Evolutionary conservation across 1,140 invertebrate genomes (phyloP).

Genomic region (Drosophila ficusphila): DNA sequence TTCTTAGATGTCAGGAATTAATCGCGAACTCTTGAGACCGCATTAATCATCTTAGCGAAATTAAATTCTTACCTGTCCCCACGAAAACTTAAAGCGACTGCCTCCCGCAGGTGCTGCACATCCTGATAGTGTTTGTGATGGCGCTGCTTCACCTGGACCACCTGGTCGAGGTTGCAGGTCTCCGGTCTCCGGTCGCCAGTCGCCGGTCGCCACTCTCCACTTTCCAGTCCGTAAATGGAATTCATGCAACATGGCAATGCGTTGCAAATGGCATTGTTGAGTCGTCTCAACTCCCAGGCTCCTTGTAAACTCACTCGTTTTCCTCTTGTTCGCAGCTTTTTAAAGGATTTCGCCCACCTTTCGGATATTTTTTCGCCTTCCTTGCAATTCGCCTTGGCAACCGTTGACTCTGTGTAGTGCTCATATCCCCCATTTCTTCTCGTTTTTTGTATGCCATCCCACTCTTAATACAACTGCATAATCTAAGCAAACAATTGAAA

Average conservation of each 20-base stretch:
- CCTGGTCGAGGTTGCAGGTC: constrained; percentile 13
- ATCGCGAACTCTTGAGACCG: not conserved
- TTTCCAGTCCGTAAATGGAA: constrained; percentile 54
- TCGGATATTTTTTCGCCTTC: constrained; percentile 28
- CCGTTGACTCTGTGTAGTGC: constrained; percentile 18
- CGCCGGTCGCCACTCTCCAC: constrained; percentile 5
- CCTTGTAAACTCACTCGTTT: constrained; percentile 50
- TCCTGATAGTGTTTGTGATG: not conserved
- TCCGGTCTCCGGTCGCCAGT: constrained; percentile 11
- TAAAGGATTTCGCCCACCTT: constrained; percentile 28
- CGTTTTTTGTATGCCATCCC: constrained; percentile 25
- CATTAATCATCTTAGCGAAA: constrained; percentile 40
- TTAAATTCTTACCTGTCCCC: constrained; percentile 1
- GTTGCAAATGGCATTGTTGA: constrained; percentile 60
- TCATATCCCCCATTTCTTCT: not conserved
- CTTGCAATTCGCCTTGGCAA: constrained; percentile 40
- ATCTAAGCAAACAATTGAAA: constrained; percentile 82
- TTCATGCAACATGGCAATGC: constrained; percentile 61
- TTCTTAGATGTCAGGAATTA: not conserved
- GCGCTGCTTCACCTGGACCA: constrained; percentile 16
- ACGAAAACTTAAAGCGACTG: constrained; percentile 24
- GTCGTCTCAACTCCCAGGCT: constrained; percentile 52
- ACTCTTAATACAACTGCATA: constrained; percentile 79
- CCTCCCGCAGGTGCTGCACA: constrained; percentile 1
- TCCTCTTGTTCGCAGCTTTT: constrained; percentile 46